A percentile compares a stretch with the other conserved stretches of the same genome.
Conservation (phyloP, 2,888 invertebrate genomes). For the Archips xylosteana region DNA sequence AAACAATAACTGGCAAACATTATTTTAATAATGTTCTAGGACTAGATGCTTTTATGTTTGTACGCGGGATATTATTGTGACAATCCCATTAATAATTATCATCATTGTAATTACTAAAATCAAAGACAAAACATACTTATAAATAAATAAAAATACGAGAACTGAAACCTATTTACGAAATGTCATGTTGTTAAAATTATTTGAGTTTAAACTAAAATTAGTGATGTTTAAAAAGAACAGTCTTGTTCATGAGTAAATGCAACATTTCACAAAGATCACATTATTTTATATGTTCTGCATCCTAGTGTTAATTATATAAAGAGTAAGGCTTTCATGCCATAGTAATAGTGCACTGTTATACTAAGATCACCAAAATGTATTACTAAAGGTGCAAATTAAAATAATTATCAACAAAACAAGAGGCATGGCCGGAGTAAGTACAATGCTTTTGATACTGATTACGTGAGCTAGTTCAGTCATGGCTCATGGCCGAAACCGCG, state of each 20-base stretch:
- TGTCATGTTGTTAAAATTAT: constrained; percentile 33
- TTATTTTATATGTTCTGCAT: neutral
- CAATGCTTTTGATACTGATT: constrained; percentile 3
- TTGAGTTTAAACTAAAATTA: constrained; percentile 32
- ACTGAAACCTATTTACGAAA: constrained; percentile 30
- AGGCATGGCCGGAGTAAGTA: constrained; percentile 14
- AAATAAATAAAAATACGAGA: constrained; percentile 28
- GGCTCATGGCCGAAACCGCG: neutral
- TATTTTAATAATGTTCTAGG: constrained; percentile 34
- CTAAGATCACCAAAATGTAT: constrained; percentile 31
- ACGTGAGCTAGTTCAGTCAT: neutral
- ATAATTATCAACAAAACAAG: constrained; percentile 11
- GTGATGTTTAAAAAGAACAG: constrained; percentile 38
- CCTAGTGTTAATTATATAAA: constrained; percentile 1
- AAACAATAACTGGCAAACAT: constrained; percentile 35
- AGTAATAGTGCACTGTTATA: constrained; percentile 20
- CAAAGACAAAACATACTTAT: constrained; percentile 18
- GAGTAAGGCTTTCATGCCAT: neutral
- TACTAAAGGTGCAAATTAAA: constrained; percentile 23
- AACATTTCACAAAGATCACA: constrained; percentile 8
- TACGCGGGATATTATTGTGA: constrained; percentile 27
- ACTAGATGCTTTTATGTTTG: constrained; percentile 38
- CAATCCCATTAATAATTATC: constrained; percentile 18
- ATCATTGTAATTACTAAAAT: constrained; percentile 27
- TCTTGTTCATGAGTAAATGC: constrained; percentile 39